A percentile compares a stretch with the other conserved stretches of the same genome.
phyloP scores from a whole-genome alignment of 2,888 invertebrate species.

The Synergus umbraculus region DNA sequence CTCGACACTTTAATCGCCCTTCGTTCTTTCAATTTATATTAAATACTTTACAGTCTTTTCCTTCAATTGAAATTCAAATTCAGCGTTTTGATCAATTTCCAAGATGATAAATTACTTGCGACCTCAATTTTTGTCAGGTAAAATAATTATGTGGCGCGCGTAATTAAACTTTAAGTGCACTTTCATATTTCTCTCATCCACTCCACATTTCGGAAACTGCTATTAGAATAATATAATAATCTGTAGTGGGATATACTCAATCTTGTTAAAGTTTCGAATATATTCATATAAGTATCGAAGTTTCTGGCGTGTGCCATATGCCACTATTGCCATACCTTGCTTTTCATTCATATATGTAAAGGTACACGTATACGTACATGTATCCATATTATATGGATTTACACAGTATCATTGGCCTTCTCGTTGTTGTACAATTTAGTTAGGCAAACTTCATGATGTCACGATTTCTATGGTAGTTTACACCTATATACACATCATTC shows the following conservation, averaged over 20 bases:
- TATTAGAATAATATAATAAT: neutral
- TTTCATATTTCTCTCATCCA: too few relatives aligned
- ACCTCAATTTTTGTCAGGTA: too few relatives aligned
- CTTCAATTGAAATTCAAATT: neutral
- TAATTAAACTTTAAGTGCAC: too few relatives aligned
- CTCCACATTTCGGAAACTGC: too few relatives aligned
- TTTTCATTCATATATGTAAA: neutral
- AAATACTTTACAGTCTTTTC: neutral
- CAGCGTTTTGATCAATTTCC: neutral
- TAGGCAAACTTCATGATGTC: neutral
- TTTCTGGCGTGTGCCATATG: slow-evolving; percentile 48
- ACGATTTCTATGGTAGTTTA: neutral
- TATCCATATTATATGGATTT: neutral
- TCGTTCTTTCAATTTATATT: neutral
- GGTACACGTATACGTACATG: neutral
- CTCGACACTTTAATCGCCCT: neutral
- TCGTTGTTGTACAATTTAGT: neutral
- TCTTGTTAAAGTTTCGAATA: slow-evolving; percentile 48
- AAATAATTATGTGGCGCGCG: too few relatives aligned
- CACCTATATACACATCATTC: neutral
- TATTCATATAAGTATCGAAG: slow-evolving; percentile 54
- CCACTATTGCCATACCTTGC: neutral
- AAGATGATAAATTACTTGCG: neutral
- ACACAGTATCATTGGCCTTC: neutral
- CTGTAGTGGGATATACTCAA: slow-evolving; percentile 33